These are phyloP conservation scores for Acrocyrtus sp. DNA, from an alignment of 2,888 invertebrate genomes.

Conservation along the genomic window DNA sequence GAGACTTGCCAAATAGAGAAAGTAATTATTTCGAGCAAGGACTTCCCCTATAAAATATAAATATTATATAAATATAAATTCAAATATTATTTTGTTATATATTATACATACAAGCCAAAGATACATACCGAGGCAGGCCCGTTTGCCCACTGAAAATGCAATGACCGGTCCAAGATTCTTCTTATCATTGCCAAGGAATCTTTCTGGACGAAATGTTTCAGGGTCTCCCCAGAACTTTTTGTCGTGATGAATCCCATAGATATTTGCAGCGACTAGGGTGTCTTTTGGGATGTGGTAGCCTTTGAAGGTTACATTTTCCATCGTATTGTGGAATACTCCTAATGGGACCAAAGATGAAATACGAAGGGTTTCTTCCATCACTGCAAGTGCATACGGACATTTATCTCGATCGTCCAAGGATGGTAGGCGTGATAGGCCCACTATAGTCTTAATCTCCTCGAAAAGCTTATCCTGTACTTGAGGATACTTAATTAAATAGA, in stretches of 20 bases:
- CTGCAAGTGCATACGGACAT: slow-evolving; percentile 46
- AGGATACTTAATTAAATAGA: slow-evolving; percentile 29
- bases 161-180: slow-evolving; percentile 11
- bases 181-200: slow-evolving; percentile 33
- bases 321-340: slow-evolving; percentile 50
- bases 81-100: no score
- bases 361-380: slow-evolving; percentile 52
- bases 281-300: slow-evolving; percentile 53
- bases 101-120: no score
- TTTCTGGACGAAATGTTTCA: slow-evolving; percentile 52
- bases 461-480: slow-evolving; percentile 43
- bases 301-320: slow-evolving; percentile 38
- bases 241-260: slow-evolving; percentile 48
- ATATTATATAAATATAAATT: no score
- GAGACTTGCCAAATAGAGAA: slow-evolving; percentile 35
- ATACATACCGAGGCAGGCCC: slow-evolving; percentile 39
- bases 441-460: slow-evolving; percentile 26
- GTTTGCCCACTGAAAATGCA: slow-evolving; percentile 50
- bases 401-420: slow-evolving; percentile 41
- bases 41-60: no score
- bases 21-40: slow-evolving; percentile 28
- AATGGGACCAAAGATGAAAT: slow-evolving; percentile 42
- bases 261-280: slow-evolving; percentile 50
- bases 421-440: slow-evolving; percentile 29
- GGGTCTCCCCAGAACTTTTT: slow-evolving; percentile 49